phyloP scores from a whole-genome alignment of 92 coral and sea anemone species.

The Porites lobata region DNA sequence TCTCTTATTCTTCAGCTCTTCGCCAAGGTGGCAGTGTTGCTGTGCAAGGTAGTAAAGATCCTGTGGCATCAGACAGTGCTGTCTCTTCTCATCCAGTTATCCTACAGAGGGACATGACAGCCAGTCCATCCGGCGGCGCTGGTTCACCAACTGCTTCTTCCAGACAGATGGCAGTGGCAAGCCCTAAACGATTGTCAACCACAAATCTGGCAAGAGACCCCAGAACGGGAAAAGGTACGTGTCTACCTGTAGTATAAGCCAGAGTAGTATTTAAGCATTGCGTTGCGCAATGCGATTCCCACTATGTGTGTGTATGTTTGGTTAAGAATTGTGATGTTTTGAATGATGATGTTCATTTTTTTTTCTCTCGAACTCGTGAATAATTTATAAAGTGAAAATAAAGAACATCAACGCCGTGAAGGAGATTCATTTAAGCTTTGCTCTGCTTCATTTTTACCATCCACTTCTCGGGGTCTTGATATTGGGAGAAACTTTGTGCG shows the following conservation, averaged over 20 bases:
- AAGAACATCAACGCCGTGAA: too few relatives aligned
- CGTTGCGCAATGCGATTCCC: too few relatives aligned
- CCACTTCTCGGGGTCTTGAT: too few relatives aligned
- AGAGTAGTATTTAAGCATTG: too few relatives aligned
- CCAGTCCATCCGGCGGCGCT: constrained; percentile 88
- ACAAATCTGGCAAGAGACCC: constrained; percentile 91
- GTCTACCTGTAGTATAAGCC: background rate
- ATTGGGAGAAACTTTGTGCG: too few relatives aligned
- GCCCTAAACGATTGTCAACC: constrained; percentile 79
- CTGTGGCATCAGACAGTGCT: constrained; percentile 46
- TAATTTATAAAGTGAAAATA: too few relatives aligned
- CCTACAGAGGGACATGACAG: constrained; percentile 74
- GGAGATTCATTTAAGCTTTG: too few relatives aligned
- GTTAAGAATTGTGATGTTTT: background rate
- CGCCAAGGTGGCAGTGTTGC: constrained; percentile 80
- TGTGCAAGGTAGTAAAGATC: constrained; percentile 70
- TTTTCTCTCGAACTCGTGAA: too few relatives aligned
- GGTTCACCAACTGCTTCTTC: constrained; percentile 79
- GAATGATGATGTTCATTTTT: background rate
- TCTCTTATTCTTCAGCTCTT: constrained; percentile 65
- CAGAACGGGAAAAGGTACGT: constrained; percentile 96
- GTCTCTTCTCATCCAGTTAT: constrained; percentile 74
- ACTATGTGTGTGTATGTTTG: background rate
- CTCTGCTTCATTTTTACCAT: too few relatives aligned
- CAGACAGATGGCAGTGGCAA: constrained; percentile 61